These are phyloP conservation scores for Peromyscus aztecus DNA, from an alignment of 2,797 vertebrate genomes.

Conservation along the genomic window DNA sequence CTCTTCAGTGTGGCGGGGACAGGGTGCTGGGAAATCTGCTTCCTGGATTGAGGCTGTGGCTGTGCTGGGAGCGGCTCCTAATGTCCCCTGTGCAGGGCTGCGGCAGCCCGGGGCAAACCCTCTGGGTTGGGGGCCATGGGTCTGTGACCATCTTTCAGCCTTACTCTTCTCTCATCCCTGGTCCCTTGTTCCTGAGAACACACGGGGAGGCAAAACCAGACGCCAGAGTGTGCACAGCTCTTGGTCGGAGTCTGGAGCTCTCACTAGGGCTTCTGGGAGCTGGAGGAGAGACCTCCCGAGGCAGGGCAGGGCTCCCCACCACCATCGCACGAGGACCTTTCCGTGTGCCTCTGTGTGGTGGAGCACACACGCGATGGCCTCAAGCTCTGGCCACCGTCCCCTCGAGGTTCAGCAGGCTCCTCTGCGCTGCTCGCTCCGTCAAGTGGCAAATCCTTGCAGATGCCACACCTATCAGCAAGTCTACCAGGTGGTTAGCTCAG, in stretches of 20 bases:
- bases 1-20: neutral
- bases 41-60: too few species aligned
- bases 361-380: neutral
- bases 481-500: constrained; percentile 61
- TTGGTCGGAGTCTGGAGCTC: neutral
- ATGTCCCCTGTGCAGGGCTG: too few species aligned
- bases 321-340: neutral
- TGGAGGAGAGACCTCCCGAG: constrained; percentile 5
- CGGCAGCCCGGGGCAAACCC: too few species aligned
- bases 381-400: neutral
- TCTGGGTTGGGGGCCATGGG: too few species aligned
- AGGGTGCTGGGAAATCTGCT: neutral
- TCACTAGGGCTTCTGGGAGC: neutral
- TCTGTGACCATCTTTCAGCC: neutral
- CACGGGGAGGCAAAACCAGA: neutral
- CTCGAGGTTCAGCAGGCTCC: neutral
- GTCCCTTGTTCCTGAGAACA: neutral
- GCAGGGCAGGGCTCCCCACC: neutral
- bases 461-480: constrained; percentile 42
- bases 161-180: neutral
- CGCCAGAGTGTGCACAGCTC: neutral
- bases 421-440: neutral
- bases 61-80: neutral
- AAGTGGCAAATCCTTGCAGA: constrained; percentile 30
- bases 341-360: neutral